These are phyloP conservation scores for Cephus pulcher DNA, from an alignment of 2,888 invertebrate species.

Conservation along the genomic window DNA sequence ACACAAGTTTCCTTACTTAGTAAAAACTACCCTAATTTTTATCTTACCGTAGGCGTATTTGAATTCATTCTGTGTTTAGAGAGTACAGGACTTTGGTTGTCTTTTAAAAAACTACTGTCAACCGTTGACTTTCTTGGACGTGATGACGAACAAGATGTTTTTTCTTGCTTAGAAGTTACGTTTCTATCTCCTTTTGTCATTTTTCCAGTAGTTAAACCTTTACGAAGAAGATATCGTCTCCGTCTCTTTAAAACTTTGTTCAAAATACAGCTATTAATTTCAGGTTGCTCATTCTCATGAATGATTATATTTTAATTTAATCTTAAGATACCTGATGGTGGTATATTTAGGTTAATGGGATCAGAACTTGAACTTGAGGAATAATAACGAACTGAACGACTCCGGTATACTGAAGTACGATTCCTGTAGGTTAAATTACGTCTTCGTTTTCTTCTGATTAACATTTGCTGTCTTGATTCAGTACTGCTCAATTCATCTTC, in stretches of 20 bases:
- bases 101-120: neutral
- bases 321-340: conserved; percentile 23
- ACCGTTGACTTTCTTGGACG: neutral
- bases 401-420: conserved; percentile 38
- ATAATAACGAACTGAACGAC: conserved; percentile 35
- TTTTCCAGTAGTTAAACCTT: neutral
- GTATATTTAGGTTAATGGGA: conserved; percentile 16
- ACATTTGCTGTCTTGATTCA: conserved; percentile 41
- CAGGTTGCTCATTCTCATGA: neutral
- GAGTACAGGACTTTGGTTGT: neutral
- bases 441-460: conserved; percentile 40
- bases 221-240: conserved; percentile 4
- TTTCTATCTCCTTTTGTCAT: neutral
- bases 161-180: neutral
- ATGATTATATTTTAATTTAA: neutral
- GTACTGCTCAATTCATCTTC: conserved; percentile 53
- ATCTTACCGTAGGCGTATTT: neutral
- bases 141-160: neutral
- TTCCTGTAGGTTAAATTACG: conserved; percentile 50
- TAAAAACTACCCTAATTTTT: neutral
- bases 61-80: neutral
- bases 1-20: neutral
- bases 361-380: conserved; percentile 48
- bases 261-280: neutral
- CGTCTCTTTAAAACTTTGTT: conserved; percentile 16